Evolutionary conservation across 2,113 vertebrate genomes (phyloP), one percentile per base, ranked within the genome.

Genomic region (Ageneiosus marmoratus): DNA sequence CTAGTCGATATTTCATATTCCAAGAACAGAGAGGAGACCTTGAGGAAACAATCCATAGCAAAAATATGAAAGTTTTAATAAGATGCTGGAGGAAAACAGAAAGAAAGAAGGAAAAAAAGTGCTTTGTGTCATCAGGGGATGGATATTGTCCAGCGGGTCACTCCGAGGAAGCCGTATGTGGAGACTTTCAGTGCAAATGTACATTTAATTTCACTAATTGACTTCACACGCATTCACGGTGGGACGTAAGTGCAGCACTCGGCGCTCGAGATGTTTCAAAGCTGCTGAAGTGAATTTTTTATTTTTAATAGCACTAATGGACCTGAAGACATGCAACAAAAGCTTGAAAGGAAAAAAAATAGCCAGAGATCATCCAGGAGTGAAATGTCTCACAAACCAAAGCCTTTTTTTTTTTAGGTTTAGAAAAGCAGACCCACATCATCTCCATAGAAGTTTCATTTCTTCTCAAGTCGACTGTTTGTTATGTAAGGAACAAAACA

Each of bases 151-250:
- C 29, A 1, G 27, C n/a, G 27, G 79, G 37, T 44, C 63, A 70
- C 50, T 56, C 56, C 37, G n/a, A 69, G 24, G 37, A 44, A 44
- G 34, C 18, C 63, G 10, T 41, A 73, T 4, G 72, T 13, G 60
- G 55, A 60, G 56, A 63, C 20, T 37, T 74, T 48, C 32, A 62
- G 67, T 60, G 80, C 67, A 50, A 73, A 75, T 32, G 27, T 63
- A 51, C 70, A 75, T 51, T 69, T 67, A 62, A 74, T 63, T 75
- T 37, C 10, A 22, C 55, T 82, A 82, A 82, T 82, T 82, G 80
- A 82, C 55, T 82, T 56, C 27, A 75, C 80, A 82, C 32, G 22
- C 69, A 74, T 74, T 60, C 55, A 7, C 16, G 5, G 37, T 73
- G 11, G 44, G 27, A 37, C 5, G 34, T 63, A 75, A 82, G 56